phyloP scores from a whole-genome alignment of 2,888 invertebrate genomes.

The Cheilosia vernalis region DNA sequence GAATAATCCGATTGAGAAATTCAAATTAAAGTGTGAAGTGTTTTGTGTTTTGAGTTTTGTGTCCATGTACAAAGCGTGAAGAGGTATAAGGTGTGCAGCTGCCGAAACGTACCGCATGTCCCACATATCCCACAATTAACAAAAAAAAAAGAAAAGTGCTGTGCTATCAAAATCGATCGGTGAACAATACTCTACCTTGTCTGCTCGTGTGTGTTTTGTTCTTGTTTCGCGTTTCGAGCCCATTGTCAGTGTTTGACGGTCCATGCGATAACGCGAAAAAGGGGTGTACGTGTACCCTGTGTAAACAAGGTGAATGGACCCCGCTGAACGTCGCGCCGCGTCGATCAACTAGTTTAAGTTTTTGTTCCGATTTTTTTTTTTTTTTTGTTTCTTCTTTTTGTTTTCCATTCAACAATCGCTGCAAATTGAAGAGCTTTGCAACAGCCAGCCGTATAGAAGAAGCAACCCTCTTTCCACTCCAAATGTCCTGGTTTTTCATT shows the following conservation, averaged over 20 bases:
- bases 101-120: slow-evolving; percentile 31
- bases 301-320: slow-evolving; percentile 69
- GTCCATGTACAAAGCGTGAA: slow-evolving; percentile 9
- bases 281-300: slow-evolving; percentile 57
- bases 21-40: slow-evolving; percentile 69
- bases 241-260: slow-evolving; percentile 60
- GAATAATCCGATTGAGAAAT: slow-evolving; percentile 69
- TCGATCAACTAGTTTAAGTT: slow-evolving; percentile 69
- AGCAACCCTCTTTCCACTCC: slow-evolving; percentile 55
- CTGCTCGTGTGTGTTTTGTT: slow-evolving; percentile 26
- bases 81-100: slow-evolving; percentile 65
- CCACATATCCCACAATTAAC: slow-evolving; percentile 21
- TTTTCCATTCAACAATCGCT: slow-evolving; percentile 59
- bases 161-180: slow-evolving; percentile 50
- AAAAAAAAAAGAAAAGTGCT: slow-evolving; percentile 19
- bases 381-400: slow-evolving; percentile 17
- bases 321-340: slow-evolving; percentile 39
- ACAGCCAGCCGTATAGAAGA: background rate
- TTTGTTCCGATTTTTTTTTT: slow-evolving; percentile 34
- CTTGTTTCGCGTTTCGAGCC: slow-evolving; percentile 32
- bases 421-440: slow-evolving; percentile 69
- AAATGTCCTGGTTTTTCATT: slow-evolving; percentile 68
- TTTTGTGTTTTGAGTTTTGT: slow-evolving; percentile 53
- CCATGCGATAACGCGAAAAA: slow-evolving; percentile 53
- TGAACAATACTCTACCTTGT: slow-evolving; percentile 53